Base-by-base conservation (phyloP, 2,888 invertebrate species). In the Eumerus sabulonum region DNA sequence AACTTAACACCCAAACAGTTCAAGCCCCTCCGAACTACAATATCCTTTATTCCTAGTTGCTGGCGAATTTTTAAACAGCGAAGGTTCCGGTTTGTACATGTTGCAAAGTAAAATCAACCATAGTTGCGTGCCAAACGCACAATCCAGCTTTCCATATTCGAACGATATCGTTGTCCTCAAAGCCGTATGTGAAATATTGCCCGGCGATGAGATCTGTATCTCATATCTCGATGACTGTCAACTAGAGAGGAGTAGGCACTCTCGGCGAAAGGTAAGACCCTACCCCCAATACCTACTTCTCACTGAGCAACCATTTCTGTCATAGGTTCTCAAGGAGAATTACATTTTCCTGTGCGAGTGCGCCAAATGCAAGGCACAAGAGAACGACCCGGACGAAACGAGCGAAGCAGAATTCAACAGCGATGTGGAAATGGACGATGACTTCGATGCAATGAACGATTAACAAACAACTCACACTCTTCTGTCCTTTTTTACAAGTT, bases 21-120 rank as follows among this genome's bases (percentile, higher is more conserved):
- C n/a, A n/a, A n/a, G n/a, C n/a, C n/a, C n/a, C n/a, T n/a, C n/a
- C n/a, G n/a, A n/a, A n/a, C n/a, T n/a, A n/a, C n/a, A n/a, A n/a
- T n/a, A n/a, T n/a, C n/a, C n/a, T n/a, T n/a, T n/a, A n/a, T n/a
- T n/a, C 38, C 17, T 27, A 89, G 88, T 88, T 82, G 86, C 88
- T 84, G 89, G 89, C 70, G 92, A 93, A 77, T 98, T 98, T 88
- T 89, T 98, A 14, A 96, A 98, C 88, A 96, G 94, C 82, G 98
- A 98, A 91, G 98, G 98, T 0, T 96, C 96, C 0, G 98, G 96
- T 0, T 90, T 98, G 0, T 98, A 94, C 87, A 88, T 91, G 18
- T 86, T 95, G n/a, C 98, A 98, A 86, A 97, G 97, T 86, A 91
- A 94, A 47, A 94, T 95, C 83, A 98, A 98, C 90, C 98, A 98